Percentiles rank a stretch among this genome's conserved stretches.
These are phyloP conservation scores for Miniopterus natalensis DNA, from an alignment of 2,113 vertebrate genomes.

Conservation along the genomic window DNA sequence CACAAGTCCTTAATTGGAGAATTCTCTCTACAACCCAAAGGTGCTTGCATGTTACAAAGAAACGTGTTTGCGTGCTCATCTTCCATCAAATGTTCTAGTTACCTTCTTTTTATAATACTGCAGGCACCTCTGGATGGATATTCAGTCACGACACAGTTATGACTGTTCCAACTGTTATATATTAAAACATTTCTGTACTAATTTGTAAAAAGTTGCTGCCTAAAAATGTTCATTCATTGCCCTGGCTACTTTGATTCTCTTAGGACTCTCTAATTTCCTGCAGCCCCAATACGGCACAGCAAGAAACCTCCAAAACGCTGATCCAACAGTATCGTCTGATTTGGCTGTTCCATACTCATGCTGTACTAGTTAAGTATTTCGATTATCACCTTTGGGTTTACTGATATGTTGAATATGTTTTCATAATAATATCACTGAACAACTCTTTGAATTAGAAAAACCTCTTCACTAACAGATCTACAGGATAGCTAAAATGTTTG, in stretches of 20 bases:
- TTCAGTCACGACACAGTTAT: background rate
- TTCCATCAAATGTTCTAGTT: background rate
- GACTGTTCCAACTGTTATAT: background rate
- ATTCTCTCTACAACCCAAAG: background rate
- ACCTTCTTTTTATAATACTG: background rate
- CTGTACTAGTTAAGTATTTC: conserved; percentile 33
- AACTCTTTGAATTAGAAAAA: conserved; percentile 10
- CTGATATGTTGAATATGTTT: conserved; percentile 23
- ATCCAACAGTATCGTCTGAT: background rate
- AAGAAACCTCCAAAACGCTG: background rate
- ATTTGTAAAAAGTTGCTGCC: background rate
- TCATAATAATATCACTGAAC: conserved; percentile 4
- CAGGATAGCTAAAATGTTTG: background rate
- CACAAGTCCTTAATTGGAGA: background rate
- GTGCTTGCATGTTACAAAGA: background rate
- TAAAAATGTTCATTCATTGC: background rate
- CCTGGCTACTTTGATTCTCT: background rate
- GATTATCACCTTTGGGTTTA: background rate
- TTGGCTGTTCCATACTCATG: background rate
- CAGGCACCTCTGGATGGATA: background rate
- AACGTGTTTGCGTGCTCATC: background rate
- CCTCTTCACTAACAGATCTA: background rate
- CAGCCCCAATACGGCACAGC: background rate
- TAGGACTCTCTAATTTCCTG: background rate
- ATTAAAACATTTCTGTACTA: conserved; percentile 4